Evolutionary conservation across 2,888 invertebrate genomes (phyloP), one percentile per base, ranked within the genome.

Genomic region (Loripinus fragilis): DNA sequence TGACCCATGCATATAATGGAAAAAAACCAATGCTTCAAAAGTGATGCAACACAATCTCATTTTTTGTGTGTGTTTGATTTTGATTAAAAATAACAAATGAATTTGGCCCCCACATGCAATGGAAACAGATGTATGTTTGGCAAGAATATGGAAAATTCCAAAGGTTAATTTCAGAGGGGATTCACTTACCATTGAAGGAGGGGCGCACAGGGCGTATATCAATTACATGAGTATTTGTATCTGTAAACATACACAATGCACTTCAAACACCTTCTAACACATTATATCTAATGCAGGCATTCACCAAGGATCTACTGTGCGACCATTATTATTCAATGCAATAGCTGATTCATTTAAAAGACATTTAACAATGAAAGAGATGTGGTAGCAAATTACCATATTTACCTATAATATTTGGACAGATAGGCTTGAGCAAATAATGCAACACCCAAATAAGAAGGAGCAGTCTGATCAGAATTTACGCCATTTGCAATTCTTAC

Each of bases 171-270:
- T 60, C 17, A 50, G 55, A 23, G 25, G 55, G 38, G 35, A 23
- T 8, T 25, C 55, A 76, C 76, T 76, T 76, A 76, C 76, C 76
- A 50, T 67, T 76, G 65, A 76, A 76, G 41, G 38, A 38, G 38
- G 38, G 38, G 12, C 38, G 7, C 12, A 12, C 5, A 12, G 38
- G 38, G 12, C 38, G 38, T 38, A 12, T 38, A 38, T 8, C 71
- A 28, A 28, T 33, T 17, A 17, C 33, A 33, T 28, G 28, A 30
- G 28, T 23, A 33, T 60, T 28, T 28, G 7, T 33, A 60, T 60
- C 60, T 60, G 60, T 30, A 60, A 60, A 60, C 60, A 60, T 60
- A 60, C 17, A 60, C 17, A 60, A 60, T 60, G 60, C 60, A 60
- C 23, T 23, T 60, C 60, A 33, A 60, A 60, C 60, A 20, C 52